Conservation (phyloP, 2,888 invertebrate genomes). For the Drosophila kuntzei region DNA sequence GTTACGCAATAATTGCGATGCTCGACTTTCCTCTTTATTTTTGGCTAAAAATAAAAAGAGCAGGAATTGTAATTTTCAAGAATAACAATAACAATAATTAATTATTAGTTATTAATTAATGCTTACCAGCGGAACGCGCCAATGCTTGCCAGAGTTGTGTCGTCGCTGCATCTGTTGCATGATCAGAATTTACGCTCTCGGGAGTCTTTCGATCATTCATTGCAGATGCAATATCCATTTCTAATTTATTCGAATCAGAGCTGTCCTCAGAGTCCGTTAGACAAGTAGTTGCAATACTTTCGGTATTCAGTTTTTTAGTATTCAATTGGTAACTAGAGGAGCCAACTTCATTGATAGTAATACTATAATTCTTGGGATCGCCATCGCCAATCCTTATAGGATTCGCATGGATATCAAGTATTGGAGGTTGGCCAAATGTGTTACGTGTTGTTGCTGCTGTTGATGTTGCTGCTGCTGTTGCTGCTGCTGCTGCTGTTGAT, state of each 20-base stretch:
- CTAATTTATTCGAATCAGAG: constrained; percentile 87
- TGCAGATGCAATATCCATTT: constrained; percentile 70
- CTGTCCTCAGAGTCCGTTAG: constrained; percentile 86
- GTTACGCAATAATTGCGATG: constrained; percentile 91
- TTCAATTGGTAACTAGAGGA: constrained; percentile 55
- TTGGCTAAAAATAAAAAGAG: constrained; percentile 64
- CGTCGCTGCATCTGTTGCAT: constrained; percentile 85
- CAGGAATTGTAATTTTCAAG: background rate
- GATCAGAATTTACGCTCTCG: constrained; percentile 84
- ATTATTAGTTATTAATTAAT: too few species aligned
- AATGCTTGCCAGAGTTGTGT: constrained; percentile 86
- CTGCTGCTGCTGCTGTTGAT: constrained; percentile 1
- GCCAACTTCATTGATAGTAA: constrained; percentile 66
- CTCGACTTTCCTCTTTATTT: constrained; percentile 88
- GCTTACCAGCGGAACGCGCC: constrained; percentile 84
- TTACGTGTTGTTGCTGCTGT: constrained; percentile 28
- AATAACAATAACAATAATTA: too few species aligned
- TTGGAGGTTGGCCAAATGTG: constrained; percentile 52
- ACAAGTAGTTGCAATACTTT: constrained; percentile 62
- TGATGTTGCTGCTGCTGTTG: background rate
- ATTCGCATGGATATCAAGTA: constrained; percentile 61
- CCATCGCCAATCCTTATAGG: constrained; percentile 52
- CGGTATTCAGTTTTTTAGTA: constrained; percentile 44
- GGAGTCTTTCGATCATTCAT: constrained; percentile 79
- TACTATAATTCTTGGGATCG: constrained; percentile 70